A percentile compares a stretch with the other conserved stretches of the same genome.
These are phyloP conservation scores for Cotesia typhae DNA, from an alignment of 1,140 invertebrate genomes.

Conservation along the genomic window DNA sequence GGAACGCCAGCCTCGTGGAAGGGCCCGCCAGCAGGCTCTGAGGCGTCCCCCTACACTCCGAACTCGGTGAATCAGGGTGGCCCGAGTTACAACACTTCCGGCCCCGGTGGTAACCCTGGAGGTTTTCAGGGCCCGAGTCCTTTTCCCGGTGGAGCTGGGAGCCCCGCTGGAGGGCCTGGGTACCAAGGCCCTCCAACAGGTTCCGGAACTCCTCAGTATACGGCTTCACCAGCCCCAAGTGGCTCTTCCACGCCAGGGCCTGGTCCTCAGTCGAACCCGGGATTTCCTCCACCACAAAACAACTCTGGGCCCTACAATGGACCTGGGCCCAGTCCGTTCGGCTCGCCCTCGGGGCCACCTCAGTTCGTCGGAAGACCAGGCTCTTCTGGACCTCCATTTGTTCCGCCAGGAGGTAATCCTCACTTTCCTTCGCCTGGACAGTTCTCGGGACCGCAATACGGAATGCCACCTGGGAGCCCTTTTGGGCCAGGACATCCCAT, in stretches of 20 bases:
- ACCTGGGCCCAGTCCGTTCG: slow-evolving; percentile 70
- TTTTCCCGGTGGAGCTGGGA: slow-evolving; percentile 72
- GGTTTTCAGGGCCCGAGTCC: slow-evolving; percentile 71
- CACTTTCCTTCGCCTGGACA: slow-evolving; percentile 74
- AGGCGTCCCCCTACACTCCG: slow-evolving; percentile 70
- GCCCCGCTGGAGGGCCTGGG: slow-evolving; percentile 70
- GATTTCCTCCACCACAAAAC: slow-evolving; percentile 73
- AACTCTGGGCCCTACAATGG: slow-evolving; percentile 73
- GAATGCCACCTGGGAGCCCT: slow-evolving; percentile 75
- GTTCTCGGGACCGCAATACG: slow-evolving; percentile 72
- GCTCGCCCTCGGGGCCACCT: slow-evolving; percentile 72
- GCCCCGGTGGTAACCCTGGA: slow-evolving; percentile 64
- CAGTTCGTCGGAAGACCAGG: slow-evolving; percentile 73
- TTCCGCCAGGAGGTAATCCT: slow-evolving; percentile 71
- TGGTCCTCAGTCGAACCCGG: slow-evolving; percentile 69
- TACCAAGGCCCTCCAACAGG: slow-evolving; percentile 76
- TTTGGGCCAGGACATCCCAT: slow-evolving; percentile 74
- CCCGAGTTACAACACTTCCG: slow-evolving; percentile 62
- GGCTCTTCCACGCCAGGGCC: slow-evolving; percentile 79
- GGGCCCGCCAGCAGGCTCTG: slow-evolving; percentile 72
- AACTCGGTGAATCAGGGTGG: slow-evolving; percentile 65
- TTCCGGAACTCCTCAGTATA: slow-evolving; percentile 78
- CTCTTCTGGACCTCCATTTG: slow-evolving; percentile 75
- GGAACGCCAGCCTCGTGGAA: slow-evolving; percentile 72
- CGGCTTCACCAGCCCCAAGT: slow-evolving; percentile 77